Conservation (phyloP, 2,888 invertebrate genomes). For the Norana najaformis region DNA sequence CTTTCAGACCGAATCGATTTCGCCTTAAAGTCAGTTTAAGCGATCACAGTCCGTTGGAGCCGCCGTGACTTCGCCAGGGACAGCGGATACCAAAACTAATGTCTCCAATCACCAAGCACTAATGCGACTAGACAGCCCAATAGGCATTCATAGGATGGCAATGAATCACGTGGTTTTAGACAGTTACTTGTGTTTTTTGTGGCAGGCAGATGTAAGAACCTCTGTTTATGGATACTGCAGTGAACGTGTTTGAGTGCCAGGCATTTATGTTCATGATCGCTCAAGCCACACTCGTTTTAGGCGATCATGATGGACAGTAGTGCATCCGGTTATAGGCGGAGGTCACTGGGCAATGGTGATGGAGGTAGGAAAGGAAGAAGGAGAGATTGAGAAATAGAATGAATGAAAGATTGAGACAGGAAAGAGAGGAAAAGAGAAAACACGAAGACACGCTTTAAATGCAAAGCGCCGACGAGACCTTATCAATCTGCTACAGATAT, state of each 20-base stretch:
- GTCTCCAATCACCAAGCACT: background rate
- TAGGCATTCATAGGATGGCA: background rate
- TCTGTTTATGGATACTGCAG: background rate
- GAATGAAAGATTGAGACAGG: background rate
- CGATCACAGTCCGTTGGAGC: background rate
- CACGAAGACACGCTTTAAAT: constrained; percentile 8
- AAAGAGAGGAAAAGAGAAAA: background rate
- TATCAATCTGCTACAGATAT: constrained; percentile 13
- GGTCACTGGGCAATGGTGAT: background rate
- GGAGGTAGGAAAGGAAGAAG: background rate
- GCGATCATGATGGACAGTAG: background rate
- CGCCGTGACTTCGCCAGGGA: background rate
- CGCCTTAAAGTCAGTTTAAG: constrained; percentile 4
- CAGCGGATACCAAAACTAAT: background rate
- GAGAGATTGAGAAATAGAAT: background rate
- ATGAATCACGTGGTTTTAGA: background rate
- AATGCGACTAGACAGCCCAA: background rate
- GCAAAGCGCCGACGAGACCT: constrained; percentile 5
- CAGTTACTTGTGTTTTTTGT: background rate
- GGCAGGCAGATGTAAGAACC: background rate
- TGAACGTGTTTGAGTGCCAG: background rate
- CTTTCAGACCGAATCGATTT: background rate
- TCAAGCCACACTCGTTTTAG: background rate
- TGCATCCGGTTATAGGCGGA: background rate
- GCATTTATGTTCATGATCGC: background rate